A percentile compares a stretch with the other conserved stretches of the same genome.
Evolutionary conservation across 2,113 vertebrate genomes (phyloP).

Genomic region (Pungitius pungitius): DNA sequence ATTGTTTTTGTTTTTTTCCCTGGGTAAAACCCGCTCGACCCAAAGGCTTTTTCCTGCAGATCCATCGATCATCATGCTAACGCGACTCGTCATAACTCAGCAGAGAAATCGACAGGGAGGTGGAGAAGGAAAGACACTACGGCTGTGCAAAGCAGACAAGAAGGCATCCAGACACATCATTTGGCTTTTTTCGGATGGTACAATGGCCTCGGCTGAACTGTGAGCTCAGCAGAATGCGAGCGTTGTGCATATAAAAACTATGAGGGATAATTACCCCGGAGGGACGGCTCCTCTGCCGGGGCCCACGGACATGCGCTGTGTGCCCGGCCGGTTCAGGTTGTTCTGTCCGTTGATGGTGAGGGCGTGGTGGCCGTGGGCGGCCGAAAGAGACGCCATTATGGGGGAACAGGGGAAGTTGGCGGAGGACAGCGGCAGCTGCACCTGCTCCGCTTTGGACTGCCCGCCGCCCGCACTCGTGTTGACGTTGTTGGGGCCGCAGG

Average conservation of each 20-base stretch:
- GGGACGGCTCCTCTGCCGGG: slow-evolving; percentile 86
- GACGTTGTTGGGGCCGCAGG: slow-evolving; percentile 69
- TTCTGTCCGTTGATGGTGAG: slow-evolving; percentile 89
- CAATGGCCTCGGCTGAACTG: slow-evolving; percentile 29
- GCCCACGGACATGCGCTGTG: slow-evolving; percentile 83
- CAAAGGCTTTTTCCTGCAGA: slow-evolving; percentile 34
- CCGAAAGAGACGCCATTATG: slow-evolving; percentile 73
- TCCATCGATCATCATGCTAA: slow-evolving; percentile 52
- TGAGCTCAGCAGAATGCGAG: slow-evolving; percentile 35
- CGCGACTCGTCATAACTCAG: slow-evolving; percentile 50
- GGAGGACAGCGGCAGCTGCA: slow-evolving; percentile 72
- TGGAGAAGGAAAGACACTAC: slow-evolving; percentile 15
- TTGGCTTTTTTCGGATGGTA: slow-evolving; percentile 35
- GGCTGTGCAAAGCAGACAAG: slow-evolving; percentile 43
- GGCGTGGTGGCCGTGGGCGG: slow-evolving; percentile 69
- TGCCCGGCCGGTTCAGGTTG: slow-evolving; percentile 93
- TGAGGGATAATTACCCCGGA: slow-evolving; percentile 84
- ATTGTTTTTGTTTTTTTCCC: slow-evolving; percentile 5
- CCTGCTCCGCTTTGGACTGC: slow-evolving; percentile 81
- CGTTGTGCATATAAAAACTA: slow-evolving; percentile 12
- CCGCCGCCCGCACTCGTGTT: slow-evolving; percentile 71
- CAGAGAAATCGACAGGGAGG: background rate
- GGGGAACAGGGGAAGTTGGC: slow-evolving; percentile 77
- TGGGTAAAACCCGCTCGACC: slow-evolving; percentile 17
- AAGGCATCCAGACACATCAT: slow-evolving; percentile 25